A percentile compares a stretch with the other conserved stretches of the same genome.
Evolutionary conservation across 2,113 vertebrate species (phyloP).

Genomic region (Rhinogobius similis): DNA sequence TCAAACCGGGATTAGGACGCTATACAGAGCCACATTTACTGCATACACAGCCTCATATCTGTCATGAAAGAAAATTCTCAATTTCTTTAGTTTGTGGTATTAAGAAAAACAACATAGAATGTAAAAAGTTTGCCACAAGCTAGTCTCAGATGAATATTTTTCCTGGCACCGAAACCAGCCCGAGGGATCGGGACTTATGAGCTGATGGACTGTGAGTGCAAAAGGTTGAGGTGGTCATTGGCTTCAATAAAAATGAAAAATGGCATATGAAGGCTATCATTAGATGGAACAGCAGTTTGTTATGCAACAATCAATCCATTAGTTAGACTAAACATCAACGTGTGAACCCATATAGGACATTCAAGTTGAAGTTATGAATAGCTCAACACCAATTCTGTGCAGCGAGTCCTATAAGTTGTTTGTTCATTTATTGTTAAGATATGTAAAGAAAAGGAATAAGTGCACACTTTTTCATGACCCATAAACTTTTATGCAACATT

Average conservation of each 20-base stretch:
- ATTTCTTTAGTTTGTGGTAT: slow-evolving; percentile 4
- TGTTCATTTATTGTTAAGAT: neutral
- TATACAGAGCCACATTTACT: slow-evolving; percentile 46
- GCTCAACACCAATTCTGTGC: neutral
- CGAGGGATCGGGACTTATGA: slow-evolving; percentile 43
- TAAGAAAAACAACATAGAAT: slow-evolving; percentile 14
- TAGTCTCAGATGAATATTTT: slow-evolving; percentile 44
- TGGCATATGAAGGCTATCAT: slow-evolving; percentile 32
- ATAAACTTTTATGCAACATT: neutral
- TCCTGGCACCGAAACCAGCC: slow-evolving; percentile 49
- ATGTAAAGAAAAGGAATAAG: neutral
- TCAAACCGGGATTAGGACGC: slow-evolving; percentile 69
- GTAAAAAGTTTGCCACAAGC: slow-evolving; percentile 20
- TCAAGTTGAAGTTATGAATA: neutral
- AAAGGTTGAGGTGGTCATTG: slow-evolving; percentile 37
- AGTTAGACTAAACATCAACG: neutral
- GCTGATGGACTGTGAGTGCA: slow-evolving; percentile 36
- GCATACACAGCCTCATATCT: slow-evolving; percentile 28
- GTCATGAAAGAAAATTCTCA: neutral
- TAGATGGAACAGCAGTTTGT: slow-evolving; percentile 15
- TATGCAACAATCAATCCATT: slow-evolving; percentile 18
- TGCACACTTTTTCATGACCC: neutral
- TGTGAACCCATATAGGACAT: neutral
- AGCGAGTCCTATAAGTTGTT: neutral
- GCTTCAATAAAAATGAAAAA: slow-evolving; percentile 38